A percentile compares a stretch with the other conserved stretches of the same genome.
Evolutionary conservation across 2,888 invertebrate genomes (phyloP).

Genomic region (Dicyrtomina minuta): DNA sequence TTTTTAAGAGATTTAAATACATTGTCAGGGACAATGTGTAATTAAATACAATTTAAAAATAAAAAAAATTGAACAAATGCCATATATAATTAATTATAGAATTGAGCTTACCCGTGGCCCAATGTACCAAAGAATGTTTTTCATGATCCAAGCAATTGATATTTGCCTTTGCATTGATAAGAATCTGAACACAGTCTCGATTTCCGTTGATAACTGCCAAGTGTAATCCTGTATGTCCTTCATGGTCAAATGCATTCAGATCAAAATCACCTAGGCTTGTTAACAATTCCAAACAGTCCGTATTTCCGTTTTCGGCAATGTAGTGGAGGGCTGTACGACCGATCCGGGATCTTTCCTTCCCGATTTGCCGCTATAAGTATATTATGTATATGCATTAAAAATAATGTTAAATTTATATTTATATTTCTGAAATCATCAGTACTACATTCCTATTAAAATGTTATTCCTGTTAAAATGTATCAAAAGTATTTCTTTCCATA

Average conservation of each 20-base stretch:
- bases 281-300: conserved; percentile 65
- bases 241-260: conserved; percentile 81
- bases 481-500: too few relatives aligned
- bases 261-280: conserved; percentile 71
- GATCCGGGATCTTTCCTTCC: conserved; percentile 73
- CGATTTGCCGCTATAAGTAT: conserved; percentile 19
- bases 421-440: too few relatives aligned
- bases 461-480: too few relatives aligned
- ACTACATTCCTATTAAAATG: too few relatives aligned
- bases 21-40: too few relatives aligned
- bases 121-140: conserved; percentile 92
- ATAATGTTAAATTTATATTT: too few relatives aligned
- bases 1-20: too few relatives aligned
- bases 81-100: too few relatives aligned
- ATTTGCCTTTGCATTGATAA: conserved; percentile 85
- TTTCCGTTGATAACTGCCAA: conserved; percentile 93
- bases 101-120: conserved; percentile 92
- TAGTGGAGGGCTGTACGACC: conserved; percentile 90
- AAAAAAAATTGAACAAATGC: too few relatives aligned
- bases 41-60: too few relatives aligned
- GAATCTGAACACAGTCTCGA: conserved; percentile 77
- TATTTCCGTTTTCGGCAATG: conserved; percentile 71
- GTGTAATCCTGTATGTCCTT: conserved; percentile 93
- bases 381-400: too few relatives aligned
- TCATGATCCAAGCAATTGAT: conserved; percentile 89